Evolutionary conservation across 1,140 invertebrate genomes (phyloP).

Genomic region (Zaprionus lachaisei): DNA sequence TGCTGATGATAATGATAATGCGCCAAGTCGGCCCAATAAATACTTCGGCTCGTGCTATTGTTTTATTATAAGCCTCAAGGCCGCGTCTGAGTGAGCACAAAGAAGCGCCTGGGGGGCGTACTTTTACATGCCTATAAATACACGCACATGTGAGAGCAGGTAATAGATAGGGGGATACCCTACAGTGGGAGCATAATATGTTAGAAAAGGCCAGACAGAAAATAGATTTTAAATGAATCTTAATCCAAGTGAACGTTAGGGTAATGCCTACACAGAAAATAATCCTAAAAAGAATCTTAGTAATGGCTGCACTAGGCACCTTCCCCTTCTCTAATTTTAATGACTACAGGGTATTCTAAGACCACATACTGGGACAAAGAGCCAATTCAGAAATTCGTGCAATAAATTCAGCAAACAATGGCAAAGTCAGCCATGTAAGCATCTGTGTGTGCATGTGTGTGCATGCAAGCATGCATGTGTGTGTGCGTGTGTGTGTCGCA

Average conservation of each 20-base stretch:
- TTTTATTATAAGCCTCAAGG: slow-evolving; percentile 70
- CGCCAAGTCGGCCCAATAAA: slow-evolving; percentile 55
- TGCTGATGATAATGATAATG: slow-evolving; percentile 29
- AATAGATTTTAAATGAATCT: too few relatives aligned
- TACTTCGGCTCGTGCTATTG: slow-evolving; percentile 55
- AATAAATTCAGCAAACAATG: slow-evolving; percentile 81
- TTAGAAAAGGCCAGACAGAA: background rate
- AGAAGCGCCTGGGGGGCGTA: background rate
- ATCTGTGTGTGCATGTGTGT: slow-evolving; percentile 29
- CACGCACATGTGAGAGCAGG: background rate
- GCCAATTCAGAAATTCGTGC: slow-evolving; percentile 80
- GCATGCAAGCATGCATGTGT: slow-evolving; percentile 30
- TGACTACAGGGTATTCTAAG: slow-evolving; percentile 54
- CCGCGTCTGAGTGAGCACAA: slow-evolving; percentile 35
- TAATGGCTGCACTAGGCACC: background rate
- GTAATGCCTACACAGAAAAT: background rate
- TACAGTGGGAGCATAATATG: background rate
- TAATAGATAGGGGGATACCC: background rate
- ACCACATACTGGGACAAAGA: slow-evolving; percentile 67
- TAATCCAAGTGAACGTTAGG: too few relatives aligned
- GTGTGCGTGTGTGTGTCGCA: slow-evolving; percentile 8
- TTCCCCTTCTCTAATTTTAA: background rate
- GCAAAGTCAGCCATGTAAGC: slow-evolving; percentile 55
- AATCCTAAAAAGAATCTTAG: too few relatives aligned
- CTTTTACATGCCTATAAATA: slow-evolving; percentile 8